Evolutionary conservation across 2,797 vertebrate genomes (phyloP), one percentile per base, ranked within the genome.

Genomic region (Eospalax fontanierii): DNA sequence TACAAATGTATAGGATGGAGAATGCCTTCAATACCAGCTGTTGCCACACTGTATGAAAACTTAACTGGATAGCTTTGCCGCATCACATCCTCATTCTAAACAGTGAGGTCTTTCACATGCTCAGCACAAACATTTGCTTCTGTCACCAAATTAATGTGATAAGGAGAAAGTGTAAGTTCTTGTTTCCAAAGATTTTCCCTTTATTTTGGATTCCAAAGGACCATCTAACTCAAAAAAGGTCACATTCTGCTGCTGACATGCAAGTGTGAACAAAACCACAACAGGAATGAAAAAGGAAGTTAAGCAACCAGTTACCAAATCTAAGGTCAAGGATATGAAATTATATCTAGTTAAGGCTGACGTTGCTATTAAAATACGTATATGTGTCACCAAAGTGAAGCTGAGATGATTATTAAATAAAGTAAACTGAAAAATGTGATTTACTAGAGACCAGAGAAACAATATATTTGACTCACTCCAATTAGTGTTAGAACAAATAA

Each of bases 361-460:
- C 73, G 19, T 12, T 65, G 21, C 59, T 75, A 24, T 92, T 94
- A 71, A 84, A 94, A 85, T 86, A 79, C 68, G n/a, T 80, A 33
- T 15, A 22, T 33, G 54, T 73, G 38, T 63, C n/a, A 92, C 68
- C 91, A 76, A 92, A 81, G 22, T 81, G 50, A 91, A 74, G 19
- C 90, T 92, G 66, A 57, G 63, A 89, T 94, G 26, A 93, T 81
- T 93, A 96, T 82, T 8, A 94, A 89, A 84, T 70, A 19, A 89
- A 96, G 71, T 81, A 91, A 92, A 85, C 43, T 70, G 59, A 57
- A 12, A 74, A 66, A 57, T 80, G 18, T 91, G 38, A 40, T 95
- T 59, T 6, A 2, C 7, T 74, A 33, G 89, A 87, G 19, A 71
- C 4, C 1, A 40, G 63, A 30, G 38, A 94, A 66, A 21, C 15